These are phyloP conservation scores for Herminia tarsipennalis DNA, from an alignment of 2,888 invertebrate species.

Conservation along the genomic window DNA sequence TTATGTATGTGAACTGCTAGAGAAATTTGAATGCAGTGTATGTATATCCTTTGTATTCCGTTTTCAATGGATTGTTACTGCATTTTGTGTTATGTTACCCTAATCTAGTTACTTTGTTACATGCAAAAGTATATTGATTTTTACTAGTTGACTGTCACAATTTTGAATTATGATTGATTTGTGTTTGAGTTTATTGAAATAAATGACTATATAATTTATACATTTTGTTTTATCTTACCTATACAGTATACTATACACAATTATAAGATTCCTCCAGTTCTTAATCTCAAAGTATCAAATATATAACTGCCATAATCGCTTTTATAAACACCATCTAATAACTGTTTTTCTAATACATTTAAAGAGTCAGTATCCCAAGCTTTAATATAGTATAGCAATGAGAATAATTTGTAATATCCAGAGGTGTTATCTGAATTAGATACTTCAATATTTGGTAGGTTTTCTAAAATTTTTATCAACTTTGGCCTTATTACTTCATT, in stretches of 20 bases:
- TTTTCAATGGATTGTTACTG: slow-evolving; percentile 32
- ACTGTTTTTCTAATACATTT: slow-evolving; percentile 71
- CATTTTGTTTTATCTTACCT: slow-evolving; percentile 24
- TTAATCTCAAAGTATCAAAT: slow-evolving; percentile 70
- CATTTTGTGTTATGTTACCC: slow-evolving; percentile 55
- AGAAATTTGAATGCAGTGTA: slow-evolving; percentile 14
- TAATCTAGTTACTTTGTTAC: slow-evolving; percentile 52
- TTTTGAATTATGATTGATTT: slow-evolving; percentile 44
- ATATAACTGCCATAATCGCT: slow-evolving; percentile 70
- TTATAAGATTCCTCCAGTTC: slow-evolving; percentile 49
- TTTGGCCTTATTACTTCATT: slow-evolving; percentile 75
- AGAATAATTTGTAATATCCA: slow-evolving; percentile 81
- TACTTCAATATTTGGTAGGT: slow-evolving; percentile 69
- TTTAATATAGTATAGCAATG: slow-evolving; percentile 83
- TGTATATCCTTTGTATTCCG: slow-evolving; percentile 8
- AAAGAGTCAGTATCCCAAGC: slow-evolving; percentile 73
- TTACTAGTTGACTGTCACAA: slow-evolving; percentile 43
- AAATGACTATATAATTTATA: slow-evolving; percentile 48
- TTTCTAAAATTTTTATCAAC: slow-evolving; percentile 73
- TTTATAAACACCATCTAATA: slow-evolving; percentile 63
- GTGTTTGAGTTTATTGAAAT: slow-evolving; percentile 60
- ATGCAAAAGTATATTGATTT: slow-evolving; percentile 26
- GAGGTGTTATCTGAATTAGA: slow-evolving; percentile 69
- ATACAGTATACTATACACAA: slow-evolving; percentile 3
- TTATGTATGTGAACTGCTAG: slow-evolving; percentile 14